These are phyloP conservation scores for Threskiornis aethiopicus DNA, from an alignment of 2,797 vertebrate species.

Conservation along the genomic window DNA sequence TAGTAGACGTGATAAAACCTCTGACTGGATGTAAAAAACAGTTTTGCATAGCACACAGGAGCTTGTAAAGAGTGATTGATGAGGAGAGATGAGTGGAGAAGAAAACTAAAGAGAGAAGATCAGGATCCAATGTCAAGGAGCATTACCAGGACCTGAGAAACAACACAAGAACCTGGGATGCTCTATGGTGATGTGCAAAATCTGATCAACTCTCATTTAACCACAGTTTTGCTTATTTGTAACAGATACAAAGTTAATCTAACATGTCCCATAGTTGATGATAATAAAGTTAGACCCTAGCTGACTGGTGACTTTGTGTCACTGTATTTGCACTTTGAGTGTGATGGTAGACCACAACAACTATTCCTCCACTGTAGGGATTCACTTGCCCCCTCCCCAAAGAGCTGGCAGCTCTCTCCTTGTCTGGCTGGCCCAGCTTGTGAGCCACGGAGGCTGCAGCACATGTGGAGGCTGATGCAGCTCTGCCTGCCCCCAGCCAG, in stretches of 20 bases:
- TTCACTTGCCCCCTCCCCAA: accelerated
- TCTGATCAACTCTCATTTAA: not conserved
- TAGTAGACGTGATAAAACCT: not conserved
- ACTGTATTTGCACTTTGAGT: not conserved
- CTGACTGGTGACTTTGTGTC: not conserved
- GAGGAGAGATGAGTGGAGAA: not conserved
- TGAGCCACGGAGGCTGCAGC: not conserved
- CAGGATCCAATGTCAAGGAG: not conserved
- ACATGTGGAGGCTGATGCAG: accelerated
- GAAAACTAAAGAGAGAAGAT: not conserved
- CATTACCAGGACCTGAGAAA: not conserved
- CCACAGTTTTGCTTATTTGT: not conserved
- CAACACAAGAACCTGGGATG: not conserved
- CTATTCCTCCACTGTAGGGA: not conserved
- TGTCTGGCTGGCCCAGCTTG: not conserved
- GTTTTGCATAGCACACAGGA: not conserved
- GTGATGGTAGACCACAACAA: not conserved
- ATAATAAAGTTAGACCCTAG: not conserved
- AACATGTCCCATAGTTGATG: accelerated
- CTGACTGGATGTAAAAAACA: not conserved
- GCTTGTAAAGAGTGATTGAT: not conserved
- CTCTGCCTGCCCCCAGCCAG: not conserved
- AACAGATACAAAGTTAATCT: not conserved
- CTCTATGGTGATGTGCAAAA: not conserved
- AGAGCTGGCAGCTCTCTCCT: not conserved